Percentiles rank a stretch among this genome's conserved stretches.
Conservation (phyloP, 2,797 vertebrate species). For the Hippoglossus hippoglossus region DNA sequence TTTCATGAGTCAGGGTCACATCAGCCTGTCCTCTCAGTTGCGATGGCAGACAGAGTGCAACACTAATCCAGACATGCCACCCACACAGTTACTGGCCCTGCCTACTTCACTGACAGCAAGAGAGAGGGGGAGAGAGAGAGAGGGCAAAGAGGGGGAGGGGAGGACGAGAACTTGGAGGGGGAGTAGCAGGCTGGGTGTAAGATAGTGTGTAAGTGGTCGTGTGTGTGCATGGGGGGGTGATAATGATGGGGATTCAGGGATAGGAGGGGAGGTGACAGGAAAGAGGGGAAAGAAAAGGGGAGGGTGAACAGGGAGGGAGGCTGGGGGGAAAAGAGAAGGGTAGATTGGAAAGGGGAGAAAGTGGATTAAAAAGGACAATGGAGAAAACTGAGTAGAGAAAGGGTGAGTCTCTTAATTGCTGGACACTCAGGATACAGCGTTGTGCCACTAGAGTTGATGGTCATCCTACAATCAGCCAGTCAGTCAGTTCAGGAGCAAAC, state of each 20-base stretch:
- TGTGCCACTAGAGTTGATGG: constrained; percentile 49
- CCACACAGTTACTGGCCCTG: constrained; percentile 63
- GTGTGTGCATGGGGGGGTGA: too few species aligned
- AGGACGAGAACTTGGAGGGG: constrained; percentile 12
- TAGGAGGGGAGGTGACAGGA: constrained; percentile 38
- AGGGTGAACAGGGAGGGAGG: constrained; percentile 8
- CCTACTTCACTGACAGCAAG: constrained; percentile 57
- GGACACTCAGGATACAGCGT: constrained; percentile 42
- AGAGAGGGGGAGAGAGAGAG: constrained; percentile 18
- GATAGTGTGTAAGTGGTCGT: neutral
- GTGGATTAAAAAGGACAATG: constrained; percentile 25
- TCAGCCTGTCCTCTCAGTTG: constrained; percentile 43
- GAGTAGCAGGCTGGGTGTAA: constrained; percentile 14
- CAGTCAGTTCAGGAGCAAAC: too few species aligned
- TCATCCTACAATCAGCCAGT: constrained; percentile 16
- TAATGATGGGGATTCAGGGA: constrained; percentile 20
- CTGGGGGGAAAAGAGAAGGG: constrained; percentile 10
- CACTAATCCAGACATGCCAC: constrained; percentile 74
- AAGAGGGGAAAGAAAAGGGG: constrained; percentile 29
- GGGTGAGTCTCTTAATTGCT: constrained; percentile 19
- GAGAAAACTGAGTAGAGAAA: constrained; percentile 4
- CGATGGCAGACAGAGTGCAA: constrained; percentile 62
- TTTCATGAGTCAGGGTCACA: constrained; percentile 40
- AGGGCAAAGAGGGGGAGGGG: constrained; percentile 33
- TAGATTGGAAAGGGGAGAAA: constrained; percentile 19